Percentiles rank a stretch among this genome's conserved stretches.
phyloP scores from a whole-genome alignment of 2,888 invertebrate species.

The Amiota minor region DNA sequence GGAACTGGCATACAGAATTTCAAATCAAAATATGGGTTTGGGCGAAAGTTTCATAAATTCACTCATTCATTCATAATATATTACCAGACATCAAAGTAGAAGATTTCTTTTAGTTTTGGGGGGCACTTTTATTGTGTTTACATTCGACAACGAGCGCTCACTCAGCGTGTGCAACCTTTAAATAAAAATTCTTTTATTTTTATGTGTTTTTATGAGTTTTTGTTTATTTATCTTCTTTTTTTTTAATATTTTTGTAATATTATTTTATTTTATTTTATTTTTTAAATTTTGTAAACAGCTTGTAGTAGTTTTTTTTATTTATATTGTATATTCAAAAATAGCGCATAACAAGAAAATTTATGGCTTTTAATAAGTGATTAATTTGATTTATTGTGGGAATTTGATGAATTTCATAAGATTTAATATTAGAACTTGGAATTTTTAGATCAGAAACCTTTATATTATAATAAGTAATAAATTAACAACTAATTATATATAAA shows the following conservation, averaged over 20 bases:
- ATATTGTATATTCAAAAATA: neutral
- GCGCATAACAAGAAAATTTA: conserved; percentile 4
- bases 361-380: neutral
- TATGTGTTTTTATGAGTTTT: conserved; percentile 36
- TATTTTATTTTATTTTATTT: conserved; percentile 6
- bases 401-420: neutral
- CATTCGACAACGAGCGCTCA: conserved; percentile 33
- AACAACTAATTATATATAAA: too few species aligned
- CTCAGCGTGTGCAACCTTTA: conserved; percentile 53
- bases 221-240: neutral
- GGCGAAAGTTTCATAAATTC: too few species aligned
- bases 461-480: too few species aligned
- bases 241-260: neutral
- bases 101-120: neutral
- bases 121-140: conserved; percentile 25
- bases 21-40: too few species aligned
- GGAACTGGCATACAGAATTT: too few species aligned
- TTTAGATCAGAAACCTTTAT: too few species aligned
- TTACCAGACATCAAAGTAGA: neutral
- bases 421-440: too few species aligned
- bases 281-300: neutral
- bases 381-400: neutral
- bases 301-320: too few species aligned
- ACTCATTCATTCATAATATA: too few species aligned
- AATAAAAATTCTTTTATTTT: conserved; percentile 53